Evolutionary conservation across 2,888 invertebrate species (phyloP).

Genomic region (Ophion ellenae): DNA sequence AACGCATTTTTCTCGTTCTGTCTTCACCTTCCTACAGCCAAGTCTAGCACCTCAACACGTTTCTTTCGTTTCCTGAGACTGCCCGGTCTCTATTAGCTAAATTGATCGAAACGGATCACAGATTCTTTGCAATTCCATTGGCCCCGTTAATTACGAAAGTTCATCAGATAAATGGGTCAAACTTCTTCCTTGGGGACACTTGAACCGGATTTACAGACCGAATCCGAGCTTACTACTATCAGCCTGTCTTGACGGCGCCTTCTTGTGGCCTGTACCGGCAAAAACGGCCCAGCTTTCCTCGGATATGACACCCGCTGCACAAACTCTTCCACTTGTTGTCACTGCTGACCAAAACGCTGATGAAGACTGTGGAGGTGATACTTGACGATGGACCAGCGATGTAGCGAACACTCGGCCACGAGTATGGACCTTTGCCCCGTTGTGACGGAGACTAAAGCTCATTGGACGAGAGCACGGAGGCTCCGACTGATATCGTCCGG

Average conservation of each 20-base stretch:
- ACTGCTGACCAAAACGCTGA: constrained; percentile 68
- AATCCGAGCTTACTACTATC: background rate
- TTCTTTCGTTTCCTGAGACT: background rate
- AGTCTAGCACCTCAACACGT: background rate
- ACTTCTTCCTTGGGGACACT: background rate
- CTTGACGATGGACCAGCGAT: constrained; percentile 76
- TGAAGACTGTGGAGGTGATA: constrained; percentile 77
- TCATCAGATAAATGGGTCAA: background rate
- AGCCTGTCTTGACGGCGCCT: background rate
- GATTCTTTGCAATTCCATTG: background rate
- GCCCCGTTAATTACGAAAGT: background rate
- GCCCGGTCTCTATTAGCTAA: background rate
- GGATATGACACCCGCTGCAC: background rate
- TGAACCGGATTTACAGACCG: background rate
- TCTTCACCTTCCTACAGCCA: background rate
- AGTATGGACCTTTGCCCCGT: constrained; percentile 79
- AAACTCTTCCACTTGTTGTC: constrained; percentile 44
- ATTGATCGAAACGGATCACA: background rate
- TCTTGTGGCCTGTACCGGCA: constrained; percentile 1
- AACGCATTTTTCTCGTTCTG: constrained; percentile 67
- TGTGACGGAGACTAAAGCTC: constrained; percentile 74
- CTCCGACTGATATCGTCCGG: constrained; percentile 73
- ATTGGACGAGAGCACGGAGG: constrained; percentile 74
- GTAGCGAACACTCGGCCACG: constrained; percentile 74
- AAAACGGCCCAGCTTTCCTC: background rate